Evolutionary conservation across 2,797 vertebrate species (phyloP).

Genomic region (Amblyraja radiata): DNA sequence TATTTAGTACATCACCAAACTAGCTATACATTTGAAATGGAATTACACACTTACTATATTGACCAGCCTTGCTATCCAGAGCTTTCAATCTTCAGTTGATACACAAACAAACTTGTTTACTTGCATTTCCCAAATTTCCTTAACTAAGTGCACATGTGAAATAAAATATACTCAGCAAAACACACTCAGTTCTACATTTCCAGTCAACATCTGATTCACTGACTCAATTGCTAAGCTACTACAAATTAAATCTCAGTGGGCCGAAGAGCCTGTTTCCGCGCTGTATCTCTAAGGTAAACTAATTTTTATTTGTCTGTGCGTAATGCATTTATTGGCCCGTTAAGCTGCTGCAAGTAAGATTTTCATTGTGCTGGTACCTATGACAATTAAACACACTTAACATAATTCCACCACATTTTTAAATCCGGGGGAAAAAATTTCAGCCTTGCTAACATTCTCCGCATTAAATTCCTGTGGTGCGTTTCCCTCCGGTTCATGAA

Average conservation of each 20-base stretch:
- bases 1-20: neutral
- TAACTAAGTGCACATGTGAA: neutral
- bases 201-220: neutral
- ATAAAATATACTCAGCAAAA: neutral
- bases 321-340: no score
- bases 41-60: neutral
- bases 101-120: neutral
- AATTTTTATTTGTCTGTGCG: no score
- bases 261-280: no score
- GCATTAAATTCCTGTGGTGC: neutral
- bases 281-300: no score
- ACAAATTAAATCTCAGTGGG: neutral
- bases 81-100: neutral
- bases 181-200: neutral
- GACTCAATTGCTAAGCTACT: neutral
- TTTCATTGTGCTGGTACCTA: no score
- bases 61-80: neutral
- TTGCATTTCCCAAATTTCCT: neutral
- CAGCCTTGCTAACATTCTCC: neutral
- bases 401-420: no score
- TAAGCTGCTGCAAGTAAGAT: no score
- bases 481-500: neutral
- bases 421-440: neutral
- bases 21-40: no score
- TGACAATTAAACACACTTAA: no score